Evolutionary conservation across 2,113 vertebrate genomes (phyloP), one percentile per base, ranked within the genome.

Genomic region (Lasiurus cinereus): DNA sequence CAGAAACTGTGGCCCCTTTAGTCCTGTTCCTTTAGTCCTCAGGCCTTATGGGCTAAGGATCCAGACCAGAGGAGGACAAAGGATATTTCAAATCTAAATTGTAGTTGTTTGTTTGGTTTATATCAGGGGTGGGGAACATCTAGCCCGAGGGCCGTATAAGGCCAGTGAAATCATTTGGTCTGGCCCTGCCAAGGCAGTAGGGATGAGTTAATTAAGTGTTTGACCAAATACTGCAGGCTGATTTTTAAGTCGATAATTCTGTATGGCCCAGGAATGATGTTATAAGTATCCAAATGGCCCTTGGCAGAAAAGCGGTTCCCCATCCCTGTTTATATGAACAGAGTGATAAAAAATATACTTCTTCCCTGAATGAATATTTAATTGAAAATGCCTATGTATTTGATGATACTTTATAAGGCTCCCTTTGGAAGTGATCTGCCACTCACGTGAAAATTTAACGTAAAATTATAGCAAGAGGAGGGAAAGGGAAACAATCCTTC

Each of bases 41-140:
- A 77, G 36, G 52, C 46, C 67, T 33, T 33, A 39, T 18, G 54
- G 14, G 73, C 69, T 83, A 56, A 74, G 70, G 62, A 72, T 5
- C 31, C 80, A 82, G 74, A 83, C n/a, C 70, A 86, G 27, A 31
- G n/a, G 27, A 91, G 43, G 3, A 77, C 72, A 93, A 24, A 92
- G 54, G 1, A 18, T 52, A 59, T 74, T 74, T 88, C 90, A 43
- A 85, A 27, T 89, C 62, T 90, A 72, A 64, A 64, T 67, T 82
- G 24, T 85, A 64, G 82, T 15, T 15, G 46, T 64, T n/a, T 80
- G 70, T 62, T 76, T 85, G 79, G 1, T 52, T 94, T 88, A 67
- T 62, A 62, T 62, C 59, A 62, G 59, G 59, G 24, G 59, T 62
- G 59, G 59, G 59, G 59, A 62, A 11, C 22, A 3, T 27, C 59